Base-by-base conservation (phyloP, 2,797 vertebrate genomes). In the Allobates femoralis region DNA sequence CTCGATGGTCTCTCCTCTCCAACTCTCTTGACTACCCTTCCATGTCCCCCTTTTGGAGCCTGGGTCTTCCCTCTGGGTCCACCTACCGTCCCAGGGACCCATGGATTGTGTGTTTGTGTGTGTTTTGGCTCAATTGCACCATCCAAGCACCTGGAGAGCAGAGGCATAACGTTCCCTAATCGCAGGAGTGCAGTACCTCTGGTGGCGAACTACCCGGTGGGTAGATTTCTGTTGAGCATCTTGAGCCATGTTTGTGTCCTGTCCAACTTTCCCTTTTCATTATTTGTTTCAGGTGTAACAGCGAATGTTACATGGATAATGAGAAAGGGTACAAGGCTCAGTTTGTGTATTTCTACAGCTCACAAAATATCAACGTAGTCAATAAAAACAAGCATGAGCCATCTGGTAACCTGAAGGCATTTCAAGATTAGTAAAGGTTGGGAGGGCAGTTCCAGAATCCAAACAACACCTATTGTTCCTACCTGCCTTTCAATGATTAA, bases 391-490 rank as follows among this genome's bases (percentile, higher is more conserved):
- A 85, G 86, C 87, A 79, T 67, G 89, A 91, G 89, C 90, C 91
- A 89, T 89, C 90, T 89, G 92, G 91, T 92, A 93, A 92, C 92
- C 93, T 89, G 88, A 87, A 92, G 93, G 92, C 93, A 92, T 93
- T 91, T 92, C 91, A 90, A 93, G 93, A 93, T 93, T 90, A 90
- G 90, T 90, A 92, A 88, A 94, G 94, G 92, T 94, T 93, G 92
- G 88, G 92, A 94, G 91, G 94, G 93, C 90, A 92, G 88, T 89
- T 91, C 90, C 92, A 90, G 79, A 92, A 88, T 92, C 91, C 92
- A 94, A 94, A 93, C 92, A 74, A 91, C 91, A 92, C 85, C 92
- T 92, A 95, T 94, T 95, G 94, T 95, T 92, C 89, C 88, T 88
- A 75, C 80, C 88, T 79, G 69, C 64, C 86, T 92, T 90, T 92